Percentiles rank a stretch among this genome's conserved stretches.
These are phyloP conservation scores for Capitella teleta DNA, from an alignment of 1,140 invertebrate species.

Conservation along the genomic window DNA sequence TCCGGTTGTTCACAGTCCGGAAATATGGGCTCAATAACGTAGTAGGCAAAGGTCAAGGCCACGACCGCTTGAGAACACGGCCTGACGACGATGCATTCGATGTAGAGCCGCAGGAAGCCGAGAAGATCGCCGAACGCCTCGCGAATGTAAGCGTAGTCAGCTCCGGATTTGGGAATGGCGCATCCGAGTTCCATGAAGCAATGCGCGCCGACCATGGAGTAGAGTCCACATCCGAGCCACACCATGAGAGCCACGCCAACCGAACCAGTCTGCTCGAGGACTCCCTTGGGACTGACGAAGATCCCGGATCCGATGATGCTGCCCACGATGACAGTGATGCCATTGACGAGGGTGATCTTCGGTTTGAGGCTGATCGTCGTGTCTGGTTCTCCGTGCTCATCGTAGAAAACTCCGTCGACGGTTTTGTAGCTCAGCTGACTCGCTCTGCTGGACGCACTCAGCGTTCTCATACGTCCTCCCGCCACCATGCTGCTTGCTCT, in stretches of 20 bases:
- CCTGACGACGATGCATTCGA: conserved; percentile 57
- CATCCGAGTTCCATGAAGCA: conserved; percentile 19
- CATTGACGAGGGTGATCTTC: conserved; percentile 15
- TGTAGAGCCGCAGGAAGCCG: conserved; percentile 44
- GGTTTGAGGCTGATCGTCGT: conserved; percentile 10
- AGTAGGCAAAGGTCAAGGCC: conserved; percentile 39
- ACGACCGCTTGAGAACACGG: conserved; percentile 52
- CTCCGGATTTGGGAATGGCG: conserved; percentile 16
- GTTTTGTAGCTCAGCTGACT: too few relatives aligned
- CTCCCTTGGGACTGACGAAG: conserved; percentile 84
- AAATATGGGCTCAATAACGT: conserved; percentile 39
- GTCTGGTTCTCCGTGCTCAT: too few relatives aligned
- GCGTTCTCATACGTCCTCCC: too few relatives aligned
- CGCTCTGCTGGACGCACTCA: too few relatives aligned
- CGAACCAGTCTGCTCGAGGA: conserved; percentile 63
- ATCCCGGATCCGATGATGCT: conserved; percentile 57
- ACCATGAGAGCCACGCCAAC: conserved; percentile 64
- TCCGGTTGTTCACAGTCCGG: conserved; percentile 37
- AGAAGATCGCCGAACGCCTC: conserved; percentile 39
- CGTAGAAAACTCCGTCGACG: too few relatives aligned
- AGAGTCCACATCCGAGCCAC: conserved; percentile 63
- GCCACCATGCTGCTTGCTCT: too few relatives aligned
- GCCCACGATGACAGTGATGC: conserved; percentile 16
- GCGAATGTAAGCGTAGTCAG: conserved; percentile 25
- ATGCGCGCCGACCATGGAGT: conserved; percentile 53